phyloP scores from a whole-genome alignment of 1,140 invertebrate species.

The Alviniconcha marisindica region DNA sequence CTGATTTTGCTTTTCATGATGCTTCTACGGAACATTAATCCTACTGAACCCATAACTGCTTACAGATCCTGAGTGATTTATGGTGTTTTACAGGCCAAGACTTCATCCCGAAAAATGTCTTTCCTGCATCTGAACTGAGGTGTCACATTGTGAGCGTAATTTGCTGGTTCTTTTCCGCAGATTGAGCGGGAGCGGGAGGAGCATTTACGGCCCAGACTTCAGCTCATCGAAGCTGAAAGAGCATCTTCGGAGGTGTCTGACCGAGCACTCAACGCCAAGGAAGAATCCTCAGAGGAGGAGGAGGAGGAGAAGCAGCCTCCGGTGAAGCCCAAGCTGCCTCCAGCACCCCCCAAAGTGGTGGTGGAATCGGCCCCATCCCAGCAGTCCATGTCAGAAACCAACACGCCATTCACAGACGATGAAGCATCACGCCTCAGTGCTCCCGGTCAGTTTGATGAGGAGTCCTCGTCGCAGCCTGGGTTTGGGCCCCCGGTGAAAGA shows the following conservation, averaged over 20 bases:
- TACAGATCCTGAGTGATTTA: too few relatives aligned
- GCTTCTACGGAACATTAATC: too few relatives aligned
- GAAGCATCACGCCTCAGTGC: constrained; percentile 51
- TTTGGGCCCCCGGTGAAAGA: constrained; percentile 58
- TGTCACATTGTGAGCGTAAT: too few relatives aligned
- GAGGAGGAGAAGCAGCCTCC: constrained; percentile 55
- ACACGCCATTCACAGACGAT: constrained; percentile 53
- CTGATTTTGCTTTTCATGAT: too few relatives aligned
- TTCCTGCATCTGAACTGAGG: too few relatives aligned
- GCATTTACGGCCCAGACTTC: constrained; percentile 85
- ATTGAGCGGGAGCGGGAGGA: constrained; percentile 85
- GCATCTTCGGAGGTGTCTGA: constrained; percentile 39
- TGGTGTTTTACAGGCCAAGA: too few relatives aligned
- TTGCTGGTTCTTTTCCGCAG: constrained; percentile 53
- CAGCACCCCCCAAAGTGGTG: constrained; percentile 25
- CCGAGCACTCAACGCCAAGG: constrained; percentile 39
- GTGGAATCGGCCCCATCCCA: constrained; percentile 35
- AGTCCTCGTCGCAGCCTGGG: constrained; percentile 42
- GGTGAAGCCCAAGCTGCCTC: constrained; percentile 64
- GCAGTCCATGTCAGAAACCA: constrained; percentile 44
- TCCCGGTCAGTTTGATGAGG: constrained; percentile 34
- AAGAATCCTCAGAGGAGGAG: constrained; percentile 43
- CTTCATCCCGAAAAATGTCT: too few relatives aligned
- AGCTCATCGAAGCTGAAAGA: constrained; percentile 58
- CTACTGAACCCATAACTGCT: too few relatives aligned